Base-by-base conservation (phyloP, 2,113 vertebrate genomes). In the Periophthalmus modestus region DNA sequence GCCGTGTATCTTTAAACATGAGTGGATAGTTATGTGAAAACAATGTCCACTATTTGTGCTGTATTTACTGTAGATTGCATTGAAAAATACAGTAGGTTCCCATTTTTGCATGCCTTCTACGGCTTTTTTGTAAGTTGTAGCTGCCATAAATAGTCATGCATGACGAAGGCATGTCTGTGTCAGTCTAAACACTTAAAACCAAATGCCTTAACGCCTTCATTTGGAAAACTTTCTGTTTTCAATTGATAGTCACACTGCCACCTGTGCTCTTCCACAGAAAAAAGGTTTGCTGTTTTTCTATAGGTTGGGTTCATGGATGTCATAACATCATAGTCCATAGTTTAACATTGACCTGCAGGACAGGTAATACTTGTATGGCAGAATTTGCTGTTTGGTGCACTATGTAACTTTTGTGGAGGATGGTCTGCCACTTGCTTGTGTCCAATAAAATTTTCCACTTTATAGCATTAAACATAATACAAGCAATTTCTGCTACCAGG, bases 71-170 rank as follows among this genome's bases (percentile, higher is more conserved):
- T 66, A 62, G 72, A 62, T 43, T 46, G 63, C 68, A 62, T 82
- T 81, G 66, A 24, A 72, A 66, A 79, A 24, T 5, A 85, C 71
- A 63, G 70, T 33, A 80, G 66, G 48, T 78, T 11, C 13, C 52
- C 65, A 12, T 46, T 28, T 58, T 39, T 39, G 54, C 46, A 73
- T 15, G 50, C 67, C 50, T 23, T 68, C 52, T 48, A 59, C 19
- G 4, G 63, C 48, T 65, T 62, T 13, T 57, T 15, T 16, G 11
- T 73, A 81, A 66, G 4, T 57, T 78, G 34, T 87, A 90, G 90
- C 90, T 91, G 89, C 88, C 89, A 87, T 86, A 81, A 84, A 74
- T 83, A 81, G 81, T 81, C 88, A 82, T 86, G 83, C 86, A 86
- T 81, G 86, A 83, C 87, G 79, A 90, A 88, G 86, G 75, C 69